Evolutionary conservation across 2,888 invertebrate species (phyloP).

Genomic region (Gastracanthus pulcherrimus): DNA sequence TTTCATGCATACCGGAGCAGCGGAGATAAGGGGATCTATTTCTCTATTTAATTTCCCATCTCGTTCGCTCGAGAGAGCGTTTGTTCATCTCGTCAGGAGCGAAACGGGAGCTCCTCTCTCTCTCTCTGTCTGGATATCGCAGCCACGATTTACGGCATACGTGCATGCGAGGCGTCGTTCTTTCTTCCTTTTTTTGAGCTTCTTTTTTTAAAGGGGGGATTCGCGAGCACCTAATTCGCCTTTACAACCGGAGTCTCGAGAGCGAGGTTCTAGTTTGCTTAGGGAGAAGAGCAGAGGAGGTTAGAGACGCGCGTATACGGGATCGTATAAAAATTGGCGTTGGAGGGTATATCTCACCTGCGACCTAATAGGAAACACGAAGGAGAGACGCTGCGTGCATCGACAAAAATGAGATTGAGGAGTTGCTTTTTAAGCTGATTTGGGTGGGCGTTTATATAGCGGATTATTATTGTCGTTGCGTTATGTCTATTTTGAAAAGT

Average conservation of each 20-base stretch:
- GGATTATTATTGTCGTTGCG: too few species aligned
- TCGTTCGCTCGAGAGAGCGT: constrained; percentile 29
- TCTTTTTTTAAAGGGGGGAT: not conserved
- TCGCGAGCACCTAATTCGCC: constrained; percentile 50
- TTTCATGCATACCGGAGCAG: constrained; percentile 77
- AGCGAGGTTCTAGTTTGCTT: not conserved
- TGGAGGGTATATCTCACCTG: constrained; percentile 41
- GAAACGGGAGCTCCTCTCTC: not conserved
- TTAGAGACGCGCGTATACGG: too few species aligned
- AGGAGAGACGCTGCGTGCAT: too few species aligned
- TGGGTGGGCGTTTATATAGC: too few species aligned
- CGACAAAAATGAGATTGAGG: not conserved
- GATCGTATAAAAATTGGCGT: constrained; percentile 38
- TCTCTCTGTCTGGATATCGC: constrained; percentile 26
- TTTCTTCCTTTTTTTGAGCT: not conserved
- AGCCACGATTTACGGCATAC: constrained; percentile 53
- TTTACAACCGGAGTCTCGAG: constrained; percentile 40
- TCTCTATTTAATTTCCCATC: constrained; percentile 59
- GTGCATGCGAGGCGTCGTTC: not conserved
- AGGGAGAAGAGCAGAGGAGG: not conserved
- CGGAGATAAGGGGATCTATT: constrained; percentile 46
- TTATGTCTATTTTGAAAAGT: too few species aligned
- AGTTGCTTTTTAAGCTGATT: not conserved
- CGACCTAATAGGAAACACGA: constrained; percentile 41
- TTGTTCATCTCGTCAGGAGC: constrained; percentile 49